phyloP scores from a whole-genome alignment of 2,113 vertebrate genomes.

The Solea solea region DNA sequence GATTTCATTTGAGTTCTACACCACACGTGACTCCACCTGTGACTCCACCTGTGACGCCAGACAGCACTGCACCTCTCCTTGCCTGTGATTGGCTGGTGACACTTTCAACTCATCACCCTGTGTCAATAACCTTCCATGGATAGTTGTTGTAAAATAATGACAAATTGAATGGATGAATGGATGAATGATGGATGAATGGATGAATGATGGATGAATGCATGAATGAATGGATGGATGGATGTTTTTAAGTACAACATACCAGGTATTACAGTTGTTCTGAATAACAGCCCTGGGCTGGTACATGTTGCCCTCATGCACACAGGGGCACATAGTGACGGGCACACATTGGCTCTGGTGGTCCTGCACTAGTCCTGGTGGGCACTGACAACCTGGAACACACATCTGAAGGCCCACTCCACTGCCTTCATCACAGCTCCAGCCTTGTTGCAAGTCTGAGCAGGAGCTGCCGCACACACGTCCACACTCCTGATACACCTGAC shows the following conservation, averaged over 20 bases:
- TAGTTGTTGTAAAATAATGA: no score
- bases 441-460: conserved; percentile 77
- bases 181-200: no score
- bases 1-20: conserved; percentile 86
- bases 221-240: not conserved
- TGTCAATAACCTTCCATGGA: no score
- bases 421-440: conserved; percentile 66
- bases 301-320: conserved; percentile 70
- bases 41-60: not conserved
- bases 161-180: no score
- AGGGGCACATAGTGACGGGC: conserved; percentile 81
- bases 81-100: no score
- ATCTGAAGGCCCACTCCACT: conserved; percentile 16
- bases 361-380: conserved; percentile 83
- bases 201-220: no score
- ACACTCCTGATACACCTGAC: conserved; percentile 89
- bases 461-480: conserved; percentile 78
- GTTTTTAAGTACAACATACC: conserved; percentile 74
- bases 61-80: no score
- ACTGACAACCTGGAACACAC: conserved; percentile 90
- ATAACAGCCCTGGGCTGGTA: conserved; percentile 74
- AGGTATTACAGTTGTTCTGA: conserved; percentile 83
- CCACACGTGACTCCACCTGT: conserved; percentile 54
- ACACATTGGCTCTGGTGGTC: conserved; percentile 87
- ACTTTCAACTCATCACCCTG: no score